phyloP scores from a whole-genome alignment of 2,797 vertebrate genomes.

The Syngnathus acus region DNA sequence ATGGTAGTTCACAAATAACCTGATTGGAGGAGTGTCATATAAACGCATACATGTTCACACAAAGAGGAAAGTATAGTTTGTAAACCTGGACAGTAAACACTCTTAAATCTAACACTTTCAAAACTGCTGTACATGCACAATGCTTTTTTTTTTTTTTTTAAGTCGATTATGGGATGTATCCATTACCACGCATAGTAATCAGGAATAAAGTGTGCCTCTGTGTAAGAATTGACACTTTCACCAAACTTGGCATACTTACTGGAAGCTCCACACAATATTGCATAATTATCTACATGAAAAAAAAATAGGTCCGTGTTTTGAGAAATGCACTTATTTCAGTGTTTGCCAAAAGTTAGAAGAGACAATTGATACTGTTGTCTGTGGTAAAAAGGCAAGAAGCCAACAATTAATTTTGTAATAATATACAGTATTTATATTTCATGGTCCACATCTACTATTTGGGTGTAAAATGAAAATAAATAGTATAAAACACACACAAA shows the following conservation, averaged over 20 bases:
- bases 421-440: neutral
- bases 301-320: constrained; percentile 10
- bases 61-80: neutral
- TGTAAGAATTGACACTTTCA: constrained; percentile 16
- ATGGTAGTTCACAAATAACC: constrained; percentile 36
- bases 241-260: constrained; percentile 29
- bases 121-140: neutral
- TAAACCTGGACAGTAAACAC: neutral
- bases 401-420: neutral
- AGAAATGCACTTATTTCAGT: neutral
- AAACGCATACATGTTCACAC: neutral
- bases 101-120: neutral
- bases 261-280: constrained; percentile 49
- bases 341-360: neutral
- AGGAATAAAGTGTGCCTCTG: constrained; percentile 9
- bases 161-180: neutral
- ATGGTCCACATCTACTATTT: neutral
- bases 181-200: constrained; percentile 15
- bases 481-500: neutral
- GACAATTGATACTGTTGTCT: neutral
- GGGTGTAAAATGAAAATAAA: neutral
- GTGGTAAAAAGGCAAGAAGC: neutral
- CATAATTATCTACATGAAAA: constrained; percentile 40
- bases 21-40: neutral
- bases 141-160: neutral